A percentile compares a stretch with the other conserved stretches of the same genome.
These are phyloP conservation scores for Bujurquina vittata DNA, from an alignment of 2,113 vertebrate species.

Conservation along the genomic window DNA sequence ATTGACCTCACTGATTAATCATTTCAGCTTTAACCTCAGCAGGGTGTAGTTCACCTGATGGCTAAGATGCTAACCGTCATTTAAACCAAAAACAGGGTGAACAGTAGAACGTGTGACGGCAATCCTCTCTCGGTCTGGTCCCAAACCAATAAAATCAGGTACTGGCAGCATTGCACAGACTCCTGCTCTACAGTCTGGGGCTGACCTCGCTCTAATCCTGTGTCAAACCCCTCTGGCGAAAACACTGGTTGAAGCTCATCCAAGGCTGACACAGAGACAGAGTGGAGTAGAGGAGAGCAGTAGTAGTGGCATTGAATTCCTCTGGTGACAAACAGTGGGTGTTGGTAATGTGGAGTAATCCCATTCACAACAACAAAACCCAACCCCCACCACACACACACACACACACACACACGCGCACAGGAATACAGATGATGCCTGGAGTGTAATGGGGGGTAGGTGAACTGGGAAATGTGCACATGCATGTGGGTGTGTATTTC, in stretches of 20 bases:
- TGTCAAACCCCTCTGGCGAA: conserved; percentile 58
- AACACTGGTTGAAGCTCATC: conserved; percentile 62
- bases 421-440: conserved; percentile 37
- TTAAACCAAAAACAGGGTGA: not conserved
- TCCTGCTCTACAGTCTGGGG: conserved; percentile 42
- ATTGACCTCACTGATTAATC: not conserved
- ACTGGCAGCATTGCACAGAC: conserved; percentile 45
- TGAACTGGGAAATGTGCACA: not conserved
- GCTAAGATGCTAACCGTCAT: not conserved
- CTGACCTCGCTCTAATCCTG: conserved; percentile 55
- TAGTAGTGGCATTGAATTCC: conserved; percentile 55
- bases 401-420: conserved; percentile 10
- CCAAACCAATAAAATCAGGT: conserved; percentile 41
- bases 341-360: conserved; percentile 69
- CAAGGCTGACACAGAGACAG: conserved; percentile 36
- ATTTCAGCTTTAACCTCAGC: not conserved
- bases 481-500: conserved; percentile 16
- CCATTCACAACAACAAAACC: conserved; percentile 74
- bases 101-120: no score
- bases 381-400: conserved; percentile 49
- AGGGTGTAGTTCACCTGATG: not conserved
- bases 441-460: conserved; percentile 26
- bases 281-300: conserved; percentile 42
- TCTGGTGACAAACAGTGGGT: conserved; percentile 62
- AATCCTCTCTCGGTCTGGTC: not conserved